Conservation (phyloP, 2,797 vertebrate species). For the Micropoecilia bifurca region DNA sequence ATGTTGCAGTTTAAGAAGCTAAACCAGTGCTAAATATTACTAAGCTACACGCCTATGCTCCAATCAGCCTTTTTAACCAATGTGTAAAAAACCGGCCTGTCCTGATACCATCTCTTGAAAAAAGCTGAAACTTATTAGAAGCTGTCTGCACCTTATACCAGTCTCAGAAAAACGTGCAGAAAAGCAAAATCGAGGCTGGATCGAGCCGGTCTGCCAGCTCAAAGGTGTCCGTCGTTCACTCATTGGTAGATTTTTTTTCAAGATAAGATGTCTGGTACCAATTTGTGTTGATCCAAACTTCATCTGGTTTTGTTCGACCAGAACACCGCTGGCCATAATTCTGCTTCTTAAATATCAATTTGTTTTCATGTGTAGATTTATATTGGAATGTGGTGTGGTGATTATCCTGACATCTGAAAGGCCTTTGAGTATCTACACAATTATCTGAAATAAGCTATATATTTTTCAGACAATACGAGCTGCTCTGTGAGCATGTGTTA, state of each 20-base stretch:
- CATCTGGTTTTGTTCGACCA: background rate
- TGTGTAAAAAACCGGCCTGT: background rate
- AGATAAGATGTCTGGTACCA: background rate
- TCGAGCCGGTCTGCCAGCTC: slow-evolving; percentile 17
- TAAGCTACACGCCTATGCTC: background rate
- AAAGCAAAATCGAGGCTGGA: slow-evolving; percentile 9
- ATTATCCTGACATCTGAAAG: background rate
- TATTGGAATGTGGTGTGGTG: background rate
- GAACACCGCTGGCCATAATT: background rate
- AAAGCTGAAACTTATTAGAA: slow-evolving; percentile 3
- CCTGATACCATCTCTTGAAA: slow-evolving; percentile 1
- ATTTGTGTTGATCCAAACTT: slow-evolving; percentile 12
- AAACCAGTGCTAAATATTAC: background rate
- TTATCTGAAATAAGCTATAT: background rate
- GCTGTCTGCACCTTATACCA: background rate
- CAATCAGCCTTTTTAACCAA: background rate
- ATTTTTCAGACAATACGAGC: background rate
- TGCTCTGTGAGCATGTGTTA: too few species aligned
- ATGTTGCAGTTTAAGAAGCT: background rate
- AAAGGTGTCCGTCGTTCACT: slow-evolving; percentile 4
- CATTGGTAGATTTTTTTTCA: background rate
- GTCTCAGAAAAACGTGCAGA: slow-evolving; percentile 17
- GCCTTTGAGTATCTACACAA: background rate
- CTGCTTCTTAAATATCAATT: background rate
- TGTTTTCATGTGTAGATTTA: background rate